Evolutionary conservation across 2,113 vertebrate genomes (phyloP), one percentile per base, ranked within the genome.

Genomic region (Microcebus griseorufus): DNA sequence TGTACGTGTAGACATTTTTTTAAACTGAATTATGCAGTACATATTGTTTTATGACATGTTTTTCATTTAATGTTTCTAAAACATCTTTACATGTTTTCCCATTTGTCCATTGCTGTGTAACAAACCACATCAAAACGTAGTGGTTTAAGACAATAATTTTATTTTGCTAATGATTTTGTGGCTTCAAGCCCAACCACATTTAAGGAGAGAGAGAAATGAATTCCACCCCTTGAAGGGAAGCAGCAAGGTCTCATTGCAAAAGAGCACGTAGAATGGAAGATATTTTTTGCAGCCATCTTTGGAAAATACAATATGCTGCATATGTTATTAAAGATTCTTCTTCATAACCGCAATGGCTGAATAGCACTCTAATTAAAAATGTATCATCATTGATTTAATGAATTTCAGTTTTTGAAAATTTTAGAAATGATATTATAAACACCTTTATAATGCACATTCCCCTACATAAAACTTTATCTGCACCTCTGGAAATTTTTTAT

Each of bases 1-100:
- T 51, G 64, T 48, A 60, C 62, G 12, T 5, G 2, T 27, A n/a
- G 5, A 81, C 22, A n/a, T 80, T 88, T 60, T 67, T 88, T 94
- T 94, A 13, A 64, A 25, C 37, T 27, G 39, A 94, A 80, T 97
- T 53, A 76, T 34, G 76, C 29, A 51, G 32, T 39, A 12, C 45
- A 32, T 62, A 82, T 55, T 82, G 70, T 53, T 93, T 96, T 37
- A 14, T 48, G 69, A 88, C 13, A 27, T 65, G 13, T 37, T 94
- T 92, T 97, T 84, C 51, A 93, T 85, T 95, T 80, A 90, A 55
- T 60, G 51, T 81, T 65, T 60, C 79, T 91, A 95, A 93, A 93
- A 80, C 37, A 87, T 37, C 22, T 83, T 58, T 82, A 62, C 5
- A 23, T 55, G 80, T 80, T 90, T 97, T 55, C 42, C 48, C 48